Conservation (phyloP, 2,113 vertebrate genomes). For the Pardalotus punctatus region DNA sequence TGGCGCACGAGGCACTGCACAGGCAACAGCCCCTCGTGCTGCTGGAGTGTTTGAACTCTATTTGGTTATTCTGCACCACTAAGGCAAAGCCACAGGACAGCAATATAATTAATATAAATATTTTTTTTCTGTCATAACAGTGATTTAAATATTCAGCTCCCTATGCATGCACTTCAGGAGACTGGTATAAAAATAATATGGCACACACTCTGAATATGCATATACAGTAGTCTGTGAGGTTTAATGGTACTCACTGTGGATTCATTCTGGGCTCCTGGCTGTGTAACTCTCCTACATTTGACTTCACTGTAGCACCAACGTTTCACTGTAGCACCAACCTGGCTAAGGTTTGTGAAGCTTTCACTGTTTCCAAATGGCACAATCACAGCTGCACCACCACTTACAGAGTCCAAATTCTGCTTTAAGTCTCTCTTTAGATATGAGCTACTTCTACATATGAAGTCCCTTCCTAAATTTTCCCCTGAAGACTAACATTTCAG, state of each 20-base stretch:
- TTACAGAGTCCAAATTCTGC: background rate
- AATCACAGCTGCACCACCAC: background rate
- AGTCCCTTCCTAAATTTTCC: background rate
- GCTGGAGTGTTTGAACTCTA: background rate
- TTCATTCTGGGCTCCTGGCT: background rate
- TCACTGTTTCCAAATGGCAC: background rate
- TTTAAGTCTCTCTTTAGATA: background rate
- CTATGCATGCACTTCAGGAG: background rate
- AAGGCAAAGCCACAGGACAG: background rate
- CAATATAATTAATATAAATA: background rate
- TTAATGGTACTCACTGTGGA: background rate
- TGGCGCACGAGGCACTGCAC: background rate
- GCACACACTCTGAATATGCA: background rate
- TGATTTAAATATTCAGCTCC: background rate
- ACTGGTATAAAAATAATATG: conserved; percentile 27
- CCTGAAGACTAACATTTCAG: background rate
- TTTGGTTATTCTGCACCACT: background rate
- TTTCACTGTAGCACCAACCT: background rate
- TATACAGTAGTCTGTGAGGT: background rate
- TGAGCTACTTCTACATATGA: background rate
- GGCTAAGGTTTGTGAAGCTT: background rate
- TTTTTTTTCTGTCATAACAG: background rate
- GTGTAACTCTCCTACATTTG: background rate
- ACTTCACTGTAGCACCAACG: background rate
- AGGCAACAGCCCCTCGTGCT: background rate